Base-by-base conservation (phyloP, 1,140 invertebrate genomes). In the Ceratina australensis region DNA sequence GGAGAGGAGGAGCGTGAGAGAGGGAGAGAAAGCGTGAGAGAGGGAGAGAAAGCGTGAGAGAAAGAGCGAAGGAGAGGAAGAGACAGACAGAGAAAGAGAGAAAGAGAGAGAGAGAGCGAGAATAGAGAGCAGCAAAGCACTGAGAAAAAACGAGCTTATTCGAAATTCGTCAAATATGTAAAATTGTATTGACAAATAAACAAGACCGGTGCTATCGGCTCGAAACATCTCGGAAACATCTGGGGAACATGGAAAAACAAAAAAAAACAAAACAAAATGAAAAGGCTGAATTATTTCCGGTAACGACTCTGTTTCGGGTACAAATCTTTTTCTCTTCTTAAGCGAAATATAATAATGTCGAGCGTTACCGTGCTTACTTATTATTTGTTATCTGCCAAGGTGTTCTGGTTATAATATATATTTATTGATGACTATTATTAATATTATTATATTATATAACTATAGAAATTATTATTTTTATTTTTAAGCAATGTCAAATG, bases 371-470 rank as follows among this genome's bases (percentile, higher is more conserved):
- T 90, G 90, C 89, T 92, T 92, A 90, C 87, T 89, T 91, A 91
- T 92, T 91, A 88, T 92, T 92, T 91, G 90, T 92, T 91, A 91
- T 90, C 88, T 91, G 89, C 90, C 89, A 90, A 89, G 91, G 90
- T 91, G 91, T 92, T 92, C 89, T 91, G 91, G 91, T 92, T 91
- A 92, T 89, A 91, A 89, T 91, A 91, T 88, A 92, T 92, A 91
- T 91, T 92, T 91, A 92, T 92, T 91, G 88, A 91, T 88, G 85
- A 91, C 87, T 81, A 89, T 87, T 82, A 89, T 86, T 86, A 87
- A 86, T 85, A 87, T 87, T 86, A 83, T 84, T 68, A 86, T 85
- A 86, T 82, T 42, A 42, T 83, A 88, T 85, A 81, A 89, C 87
- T 87, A 89, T 73, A 54, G 57, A 85, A 85, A 87, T 89, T 88